phyloP scores from a whole-genome alignment of 2,888 invertebrate genomes.

The Hemistola chrysoprasaria region DNA sequence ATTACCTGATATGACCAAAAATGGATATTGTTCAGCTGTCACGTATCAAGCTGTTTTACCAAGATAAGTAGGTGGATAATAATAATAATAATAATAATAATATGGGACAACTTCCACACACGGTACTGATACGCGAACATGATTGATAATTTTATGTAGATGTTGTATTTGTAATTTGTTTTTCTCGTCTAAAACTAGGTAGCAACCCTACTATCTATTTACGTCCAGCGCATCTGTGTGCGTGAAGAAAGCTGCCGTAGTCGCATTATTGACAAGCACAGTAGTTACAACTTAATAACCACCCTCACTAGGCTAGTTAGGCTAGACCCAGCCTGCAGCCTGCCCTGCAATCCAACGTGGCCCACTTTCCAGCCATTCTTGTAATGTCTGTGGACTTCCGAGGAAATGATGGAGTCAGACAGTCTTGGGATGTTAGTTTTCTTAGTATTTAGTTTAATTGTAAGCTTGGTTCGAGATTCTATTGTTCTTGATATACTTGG shows the following conservation, averaged over 20 bases:
- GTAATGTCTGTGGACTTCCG: slow-evolving; percentile 7
- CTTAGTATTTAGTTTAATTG: slow-evolving; percentile 2
- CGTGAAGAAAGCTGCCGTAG: slow-evolving; percentile 33
- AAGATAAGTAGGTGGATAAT: too few species aligned
- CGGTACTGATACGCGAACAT: too few species aligned
- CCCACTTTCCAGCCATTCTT: slow-evolving; percentile 16
- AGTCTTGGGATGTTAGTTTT: not conserved
- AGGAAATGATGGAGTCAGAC: slow-evolving; percentile 2
- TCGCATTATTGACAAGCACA: slow-evolving; percentile 25
- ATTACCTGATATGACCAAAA: too few species aligned
- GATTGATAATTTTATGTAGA: too few species aligned
- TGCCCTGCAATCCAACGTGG: slow-evolving; percentile 19
- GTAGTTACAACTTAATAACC: slow-evolving; percentile 32
- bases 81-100: too few species aligned
- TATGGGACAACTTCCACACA: too few species aligned
- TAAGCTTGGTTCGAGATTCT: too few species aligned
- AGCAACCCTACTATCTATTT: slow-evolving; percentile 10
- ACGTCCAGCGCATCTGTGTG: slow-evolving; percentile 20
- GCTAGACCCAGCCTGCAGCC: not conserved
- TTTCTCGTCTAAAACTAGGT: too few species aligned
- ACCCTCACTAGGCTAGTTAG: slow-evolving; percentile 20
- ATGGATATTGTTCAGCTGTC: too few species aligned
- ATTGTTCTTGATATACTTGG: too few species aligned
- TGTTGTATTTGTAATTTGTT: too few species aligned
- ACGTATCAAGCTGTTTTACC: too few species aligned